These are phyloP conservation scores for Aelia acuminata DNA, from an alignment of 2,888 invertebrate species.

Conservation along the genomic window DNA sequence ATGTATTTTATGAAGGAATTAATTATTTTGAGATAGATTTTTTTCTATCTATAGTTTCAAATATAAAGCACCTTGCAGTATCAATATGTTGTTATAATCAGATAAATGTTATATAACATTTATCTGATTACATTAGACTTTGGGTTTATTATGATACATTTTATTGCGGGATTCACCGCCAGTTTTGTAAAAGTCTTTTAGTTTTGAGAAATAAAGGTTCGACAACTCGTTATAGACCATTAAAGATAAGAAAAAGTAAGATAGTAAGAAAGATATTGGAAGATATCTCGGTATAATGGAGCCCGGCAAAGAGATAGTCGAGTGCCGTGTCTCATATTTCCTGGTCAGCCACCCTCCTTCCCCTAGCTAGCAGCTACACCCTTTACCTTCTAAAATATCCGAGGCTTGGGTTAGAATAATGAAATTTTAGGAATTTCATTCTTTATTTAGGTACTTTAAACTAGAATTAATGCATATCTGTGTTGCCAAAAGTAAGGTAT, in stretches of 20 bases:
- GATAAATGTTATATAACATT: too few species aligned
- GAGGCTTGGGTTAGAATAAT: too few species aligned
- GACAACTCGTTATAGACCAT: background rate
- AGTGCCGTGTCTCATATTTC: conserved; percentile 8
- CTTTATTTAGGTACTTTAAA: background rate
- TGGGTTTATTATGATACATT: too few species aligned
- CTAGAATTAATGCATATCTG: background rate
- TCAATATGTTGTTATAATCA: too few species aligned
- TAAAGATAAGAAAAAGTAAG: background rate
- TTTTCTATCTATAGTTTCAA: too few species aligned
- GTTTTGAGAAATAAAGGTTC: background rate
- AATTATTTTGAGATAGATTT: too few species aligned
- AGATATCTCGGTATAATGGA: conserved; percentile 1
- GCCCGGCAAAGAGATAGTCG: background rate
- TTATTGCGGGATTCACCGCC: background rate
- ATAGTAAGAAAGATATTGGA: background rate
- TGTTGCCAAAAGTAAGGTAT: too few species aligned
- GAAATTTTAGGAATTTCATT: background rate
- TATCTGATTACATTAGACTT: too few species aligned
- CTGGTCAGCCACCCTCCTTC: background rate
- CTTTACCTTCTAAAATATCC: background rate
- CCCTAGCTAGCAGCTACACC: too few species aligned
- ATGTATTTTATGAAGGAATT: background rate
- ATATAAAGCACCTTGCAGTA: too few species aligned
- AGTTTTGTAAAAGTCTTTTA: background rate